A percentile compares a stretch with the other conserved stretches of the same genome.
Evolutionary conservation across 2,113 vertebrate species (phyloP).

Genomic region (Dunckerocampus dactyliophorus): DNA sequence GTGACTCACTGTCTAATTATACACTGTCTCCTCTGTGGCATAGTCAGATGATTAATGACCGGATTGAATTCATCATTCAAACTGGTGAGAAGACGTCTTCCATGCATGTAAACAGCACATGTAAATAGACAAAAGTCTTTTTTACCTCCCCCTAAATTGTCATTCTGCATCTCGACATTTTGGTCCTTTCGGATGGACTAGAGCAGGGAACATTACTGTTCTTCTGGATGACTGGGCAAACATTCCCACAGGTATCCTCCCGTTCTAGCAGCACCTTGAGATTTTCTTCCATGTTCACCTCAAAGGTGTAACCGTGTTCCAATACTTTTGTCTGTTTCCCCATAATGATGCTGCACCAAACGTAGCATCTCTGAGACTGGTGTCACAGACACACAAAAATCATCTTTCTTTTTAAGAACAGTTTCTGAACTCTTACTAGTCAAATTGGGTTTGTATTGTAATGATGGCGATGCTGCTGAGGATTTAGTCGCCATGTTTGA

Average conservation of each 20-base stretch:
- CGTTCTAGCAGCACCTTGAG: not conserved
- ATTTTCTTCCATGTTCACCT: not conserved
- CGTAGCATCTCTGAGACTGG: too few relatives aligned
- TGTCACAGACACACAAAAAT: not conserved
- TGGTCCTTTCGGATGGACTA: too few relatives aligned
- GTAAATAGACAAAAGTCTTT: not conserved
- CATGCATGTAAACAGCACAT: not conserved
- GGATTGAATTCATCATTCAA: conserved; percentile 2
- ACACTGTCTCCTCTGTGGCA: conserved; percentile 11
- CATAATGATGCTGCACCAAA: not conserved
- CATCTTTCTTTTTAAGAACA: not conserved
- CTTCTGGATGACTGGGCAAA: too few relatives aligned
- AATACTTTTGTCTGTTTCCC: not conserved
- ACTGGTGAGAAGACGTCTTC: not conserved
- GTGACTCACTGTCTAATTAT: conserved; percentile 16
- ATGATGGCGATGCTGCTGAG: conserved; percentile 5
- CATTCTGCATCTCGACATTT: not conserved
- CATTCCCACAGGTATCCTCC: too few relatives aligned
- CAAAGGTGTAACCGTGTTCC: not conserved
- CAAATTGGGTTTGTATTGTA: not conserved
- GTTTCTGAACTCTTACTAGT: not conserved
- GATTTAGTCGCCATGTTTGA: not conserved
- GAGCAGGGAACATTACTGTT: too few relatives aligned
- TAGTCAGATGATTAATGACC: conserved; percentile 3
- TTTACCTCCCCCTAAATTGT: not conserved